These are phyloP conservation scores for Mythimna albipuncta DNA, from an alignment of 2,888 invertebrate species.

Conservation along the genomic window DNA sequence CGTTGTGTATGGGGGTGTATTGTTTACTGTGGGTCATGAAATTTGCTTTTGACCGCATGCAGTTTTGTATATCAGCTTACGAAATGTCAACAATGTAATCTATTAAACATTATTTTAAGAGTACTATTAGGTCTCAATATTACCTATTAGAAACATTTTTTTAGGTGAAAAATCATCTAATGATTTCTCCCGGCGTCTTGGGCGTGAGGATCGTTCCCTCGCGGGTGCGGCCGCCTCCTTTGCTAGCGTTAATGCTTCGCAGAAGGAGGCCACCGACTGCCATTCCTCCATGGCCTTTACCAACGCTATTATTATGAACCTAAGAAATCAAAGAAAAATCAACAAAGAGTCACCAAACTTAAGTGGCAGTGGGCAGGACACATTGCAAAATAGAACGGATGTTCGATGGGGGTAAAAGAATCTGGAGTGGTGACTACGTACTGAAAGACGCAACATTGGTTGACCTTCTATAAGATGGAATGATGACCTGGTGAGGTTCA, in stretches of 20 bases:
- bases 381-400: neutral
- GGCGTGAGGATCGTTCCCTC: too few species aligned
- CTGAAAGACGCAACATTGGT: neutral
- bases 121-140: neutral
- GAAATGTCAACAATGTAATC: too few species aligned
- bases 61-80: neutral
- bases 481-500: neutral
- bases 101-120: neutral
- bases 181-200: too few species aligned
- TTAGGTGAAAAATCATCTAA: too few species aligned
- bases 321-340: too few species aligned
- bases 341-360: neutral
- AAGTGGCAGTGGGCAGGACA: neutral
- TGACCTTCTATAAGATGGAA: neutral
- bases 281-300: too few species aligned
- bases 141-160: too few species aligned
- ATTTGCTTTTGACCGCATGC: neutral
- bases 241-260: too few species aligned
- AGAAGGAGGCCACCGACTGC: too few species aligned
- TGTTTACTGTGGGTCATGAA: neutral
- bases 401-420: neutral
- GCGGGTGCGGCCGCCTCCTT: too few species aligned
- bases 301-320: too few species aligned
- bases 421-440: neutral
- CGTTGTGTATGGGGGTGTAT: neutral